phyloP scores from a whole-genome alignment of 2,113 vertebrate species.

The Phodopus roborovskii region DNA sequence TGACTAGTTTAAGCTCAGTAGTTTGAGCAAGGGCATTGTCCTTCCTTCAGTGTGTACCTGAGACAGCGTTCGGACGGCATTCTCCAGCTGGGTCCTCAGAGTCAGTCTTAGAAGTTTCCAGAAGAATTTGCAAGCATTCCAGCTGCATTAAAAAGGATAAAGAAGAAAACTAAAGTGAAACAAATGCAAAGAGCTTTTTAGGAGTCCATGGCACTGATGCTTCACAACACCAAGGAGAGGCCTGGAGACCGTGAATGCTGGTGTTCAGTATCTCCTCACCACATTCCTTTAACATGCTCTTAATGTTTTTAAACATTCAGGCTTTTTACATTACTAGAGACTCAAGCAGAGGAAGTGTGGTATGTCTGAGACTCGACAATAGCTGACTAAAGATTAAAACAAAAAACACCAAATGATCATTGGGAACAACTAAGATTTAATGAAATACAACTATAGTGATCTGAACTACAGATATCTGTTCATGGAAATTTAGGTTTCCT shows the following conservation, averaged over 20 bases:
- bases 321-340: neutral
- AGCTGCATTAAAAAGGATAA: slow-evolving; percentile 78
- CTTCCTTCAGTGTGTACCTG: slow-evolving; percentile 86
- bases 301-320: neutral
- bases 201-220: slow-evolving; percentile 58
- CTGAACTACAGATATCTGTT: neutral
- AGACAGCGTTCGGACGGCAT: slow-evolving; percentile 96
- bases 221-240: neutral
- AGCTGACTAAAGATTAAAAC: neutral
- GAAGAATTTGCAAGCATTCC: slow-evolving; percentile 80
- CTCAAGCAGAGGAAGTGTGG: neutral
- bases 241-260: neutral
- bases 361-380: slow-evolving; percentile 12
- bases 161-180: slow-evolving; percentile 70
- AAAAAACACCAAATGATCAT: neutral
- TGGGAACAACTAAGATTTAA: slow-evolving; percentile 52
- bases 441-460: neutral
- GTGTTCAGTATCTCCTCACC: neutral
- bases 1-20: slow-evolving; percentile 42
- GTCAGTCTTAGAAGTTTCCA: slow-evolving; percentile 76
- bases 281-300: neutral
- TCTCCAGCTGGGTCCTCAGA: slow-evolving; percentile 85
- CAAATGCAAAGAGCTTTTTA: slow-evolving; percentile 48
- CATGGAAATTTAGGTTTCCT: neutral
- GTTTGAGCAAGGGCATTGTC: slow-evolving; percentile 39